Conservation (phyloP, 2,888 invertebrate genomes). For the Nemapogon koenigi region DNA sequence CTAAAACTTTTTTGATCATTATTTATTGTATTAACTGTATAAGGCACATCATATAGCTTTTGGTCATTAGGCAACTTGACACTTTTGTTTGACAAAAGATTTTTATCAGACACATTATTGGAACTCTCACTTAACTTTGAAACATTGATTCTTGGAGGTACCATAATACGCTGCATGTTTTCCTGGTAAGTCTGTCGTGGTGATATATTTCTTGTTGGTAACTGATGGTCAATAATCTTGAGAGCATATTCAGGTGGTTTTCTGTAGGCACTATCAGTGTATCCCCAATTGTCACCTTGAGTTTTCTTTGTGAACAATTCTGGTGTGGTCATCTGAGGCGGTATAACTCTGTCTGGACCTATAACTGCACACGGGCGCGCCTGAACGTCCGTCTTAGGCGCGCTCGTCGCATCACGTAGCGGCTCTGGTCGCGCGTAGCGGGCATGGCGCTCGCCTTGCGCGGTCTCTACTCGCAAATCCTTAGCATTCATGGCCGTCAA, state of each 20-base stretch:
- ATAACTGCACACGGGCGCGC: constrained; percentile 58
- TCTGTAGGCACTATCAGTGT: constrained; percentile 32
- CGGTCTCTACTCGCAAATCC: constrained; percentile 41
- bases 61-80: constrained; percentile 37
- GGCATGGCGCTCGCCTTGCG: constrained; percentile 39
- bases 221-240: constrained; percentile 36
- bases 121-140: constrained; percentile 38
- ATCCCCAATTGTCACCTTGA: constrained; percentile 37
- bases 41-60: constrained; percentile 61
- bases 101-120: constrained; percentile 28
- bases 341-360: constrained; percentile 51
- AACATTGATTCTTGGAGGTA: constrained; percentile 43
- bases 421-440: constrained; percentile 46
- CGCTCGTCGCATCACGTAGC: constrained; percentile 39
- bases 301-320: constrained; percentile 40
- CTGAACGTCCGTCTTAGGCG: constrained; percentile 45
- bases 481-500: constrained; percentile 52
- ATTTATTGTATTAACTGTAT: constrained; percentile 37
- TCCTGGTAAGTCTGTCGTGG: constrained; percentile 63
- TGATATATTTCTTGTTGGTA: constrained; percentile 53
- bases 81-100: constrained; percentile 28
- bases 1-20: constrained; percentile 44
- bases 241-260: constrained; percentile 44
- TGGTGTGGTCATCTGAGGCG: constrained; percentile 26
- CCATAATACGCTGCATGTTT: constrained; percentile 57